A percentile compares a stretch with the other conserved stretches of the same genome.
phyloP scores from a whole-genome alignment of 1,140 invertebrate genomes.

The Leptonema lineaticorne region DNA sequence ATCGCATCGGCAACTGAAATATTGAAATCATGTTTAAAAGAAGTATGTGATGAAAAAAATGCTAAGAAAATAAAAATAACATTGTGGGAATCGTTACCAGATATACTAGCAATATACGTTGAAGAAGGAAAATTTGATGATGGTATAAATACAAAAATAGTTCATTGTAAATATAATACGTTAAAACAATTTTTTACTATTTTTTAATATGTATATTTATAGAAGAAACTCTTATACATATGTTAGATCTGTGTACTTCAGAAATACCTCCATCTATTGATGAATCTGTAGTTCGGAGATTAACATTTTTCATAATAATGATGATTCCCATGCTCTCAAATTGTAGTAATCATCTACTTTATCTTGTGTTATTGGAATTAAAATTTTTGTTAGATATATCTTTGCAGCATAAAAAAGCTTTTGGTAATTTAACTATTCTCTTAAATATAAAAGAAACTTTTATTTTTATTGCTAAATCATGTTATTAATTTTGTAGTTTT shows the following conservation, averaged over 20 bases:
- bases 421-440: slow-evolving; percentile 17
- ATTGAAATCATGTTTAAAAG: slow-evolving; percentile 28
- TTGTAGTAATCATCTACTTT: slow-evolving; percentile 8
- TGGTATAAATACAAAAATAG: background rate
- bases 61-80: slow-evolving; percentile 21
- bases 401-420: slow-evolving; percentile 30
- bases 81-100: slow-evolving; percentile 34
- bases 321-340: slow-evolving; percentile 17
- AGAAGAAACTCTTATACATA: slow-evolving; percentile 29
- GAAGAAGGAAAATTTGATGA: slow-evolving; percentile 5
- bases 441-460: background rate
- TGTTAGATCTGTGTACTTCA: slow-evolving; percentile 33
- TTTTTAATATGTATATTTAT: slow-evolving; percentile 20
- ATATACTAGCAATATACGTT: slow-evolving; percentile 16
- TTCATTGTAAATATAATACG: no score
- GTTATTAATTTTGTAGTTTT: slow-evolving; percentile 35
- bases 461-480: background rate
- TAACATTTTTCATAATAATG: slow-evolving; percentile 19
- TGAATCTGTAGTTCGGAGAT: slow-evolving; percentile 8
- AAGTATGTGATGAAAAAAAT: slow-evolving; percentile 17
- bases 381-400: slow-evolving; percentile 29
- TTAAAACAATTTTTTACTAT: background rate
- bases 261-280: slow-evolving; percentile 18
- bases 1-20: slow-evolving; percentile 12
- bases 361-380: slow-evolving; percentile 23